Conservation (phyloP, 2,797 vertebrate genomes). For the Neosilurus mollespiculum region DNA sequence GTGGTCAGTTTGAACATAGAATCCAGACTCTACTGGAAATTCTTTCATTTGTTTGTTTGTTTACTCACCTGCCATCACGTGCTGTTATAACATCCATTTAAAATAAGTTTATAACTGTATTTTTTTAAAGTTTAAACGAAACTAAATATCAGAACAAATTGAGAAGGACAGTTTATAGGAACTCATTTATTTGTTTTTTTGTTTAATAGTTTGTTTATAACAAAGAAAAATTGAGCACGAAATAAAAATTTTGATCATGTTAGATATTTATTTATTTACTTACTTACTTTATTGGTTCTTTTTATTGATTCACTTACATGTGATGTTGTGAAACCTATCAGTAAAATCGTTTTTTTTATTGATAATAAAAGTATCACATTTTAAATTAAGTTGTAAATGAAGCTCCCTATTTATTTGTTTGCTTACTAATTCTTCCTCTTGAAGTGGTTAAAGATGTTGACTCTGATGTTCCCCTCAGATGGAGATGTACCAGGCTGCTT, state of each 20-base stretch:
- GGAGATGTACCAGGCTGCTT: slow-evolving; percentile 75
- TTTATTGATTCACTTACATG: neutral
- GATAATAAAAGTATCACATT: too few species aligned
- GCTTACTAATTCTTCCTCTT: neutral
- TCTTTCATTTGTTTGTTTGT: neutral
- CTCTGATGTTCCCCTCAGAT: slow-evolving; percentile 60
- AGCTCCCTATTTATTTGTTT: neutral
- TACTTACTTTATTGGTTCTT: neutral
- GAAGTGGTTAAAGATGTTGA: too few species aligned
- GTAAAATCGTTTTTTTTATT: neutral
- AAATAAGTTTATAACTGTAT: too few species aligned
- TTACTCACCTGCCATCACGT: neutral
- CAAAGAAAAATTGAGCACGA: neutral
- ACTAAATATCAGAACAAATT: too few species aligned
- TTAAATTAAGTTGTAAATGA: too few species aligned
- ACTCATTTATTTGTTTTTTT: neutral
- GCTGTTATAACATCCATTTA: neutral
- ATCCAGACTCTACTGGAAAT: neutral
- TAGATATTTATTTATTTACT: neutral
- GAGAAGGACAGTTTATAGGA: too few species aligned
- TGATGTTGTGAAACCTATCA: neutral
- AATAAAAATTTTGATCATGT: neutral
- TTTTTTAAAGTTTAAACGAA: too few species aligned
- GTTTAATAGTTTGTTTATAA: neutral
- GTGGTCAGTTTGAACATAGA: neutral